Percentiles rank a stretch among this genome's conserved stretches.
Evolutionary conservation across 2,113 vertebrate species (phyloP).

Genomic region (Halichoerus grypus): DNA sequence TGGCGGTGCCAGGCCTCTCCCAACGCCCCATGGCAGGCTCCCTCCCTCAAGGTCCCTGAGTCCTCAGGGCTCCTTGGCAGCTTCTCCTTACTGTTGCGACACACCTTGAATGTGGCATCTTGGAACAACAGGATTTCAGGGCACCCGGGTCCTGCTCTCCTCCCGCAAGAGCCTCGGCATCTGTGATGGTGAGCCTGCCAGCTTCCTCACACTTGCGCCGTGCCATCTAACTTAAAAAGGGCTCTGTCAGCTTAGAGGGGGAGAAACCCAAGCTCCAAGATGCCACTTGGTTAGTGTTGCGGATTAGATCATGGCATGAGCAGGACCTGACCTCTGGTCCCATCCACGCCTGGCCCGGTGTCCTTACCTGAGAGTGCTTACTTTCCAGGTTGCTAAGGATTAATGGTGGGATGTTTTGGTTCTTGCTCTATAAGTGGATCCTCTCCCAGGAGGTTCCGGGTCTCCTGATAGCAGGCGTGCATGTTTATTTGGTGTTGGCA

Average conservation of each 20-base stretch:
- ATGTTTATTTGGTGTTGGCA: background rate
- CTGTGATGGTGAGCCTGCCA: background rate
- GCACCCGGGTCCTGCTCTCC: background rate
- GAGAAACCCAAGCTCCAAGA: background rate
- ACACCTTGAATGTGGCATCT: background rate
- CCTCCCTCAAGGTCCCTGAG: background rate
- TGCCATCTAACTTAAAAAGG: background rate
- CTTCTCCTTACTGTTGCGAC: conserved; percentile 17
- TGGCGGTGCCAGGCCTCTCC: background rate
- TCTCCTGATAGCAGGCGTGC: fast-evolving
- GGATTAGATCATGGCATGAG: background rate
- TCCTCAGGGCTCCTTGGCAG: background rate
- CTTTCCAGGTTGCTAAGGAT: conserved; percentile 41
- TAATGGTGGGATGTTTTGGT: conserved; percentile 69
- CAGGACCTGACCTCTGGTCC: background rate
- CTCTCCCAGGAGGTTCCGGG: background rate
- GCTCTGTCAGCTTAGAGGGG: background rate
- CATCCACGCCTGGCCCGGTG: background rate
- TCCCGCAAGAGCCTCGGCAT: background rate
- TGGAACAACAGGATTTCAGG: background rate
- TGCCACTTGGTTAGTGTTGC: background rate
- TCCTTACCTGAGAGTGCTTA: background rate
- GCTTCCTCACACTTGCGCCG: background rate
- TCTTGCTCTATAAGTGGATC: conserved; percentile 2
- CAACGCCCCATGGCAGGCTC: background rate